Percentiles rank a stretch among this genome's conserved stretches.
Evolutionary conservation across 2,888 invertebrate species (phyloP).

Genomic region (Halictus ligatus): DNA sequence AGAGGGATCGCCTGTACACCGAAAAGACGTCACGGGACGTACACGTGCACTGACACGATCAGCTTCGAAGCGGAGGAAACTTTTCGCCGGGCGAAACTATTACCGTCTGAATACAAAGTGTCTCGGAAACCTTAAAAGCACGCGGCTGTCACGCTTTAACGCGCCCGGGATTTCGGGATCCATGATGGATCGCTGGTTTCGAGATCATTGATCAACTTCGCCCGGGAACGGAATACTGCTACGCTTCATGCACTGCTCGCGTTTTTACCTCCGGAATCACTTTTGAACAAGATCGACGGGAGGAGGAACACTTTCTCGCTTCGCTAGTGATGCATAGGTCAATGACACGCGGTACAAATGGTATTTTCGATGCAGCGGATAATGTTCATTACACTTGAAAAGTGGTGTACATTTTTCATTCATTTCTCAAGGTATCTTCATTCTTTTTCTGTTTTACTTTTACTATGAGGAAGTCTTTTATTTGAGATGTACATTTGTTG

Average conservation of each 20-base stretch:
- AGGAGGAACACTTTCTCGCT: neutral
- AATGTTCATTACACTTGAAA: too few species aligned
- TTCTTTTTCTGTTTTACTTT: too few species aligned
- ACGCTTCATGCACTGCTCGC: neutral
- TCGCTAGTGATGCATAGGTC: neutral
- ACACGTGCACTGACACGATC: conserved; percentile 17
- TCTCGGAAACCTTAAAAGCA: conserved; percentile 20
- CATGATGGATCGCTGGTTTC: conserved; percentile 4
- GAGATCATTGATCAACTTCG: conserved; percentile 1
- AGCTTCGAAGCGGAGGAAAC: conserved; percentile 11
- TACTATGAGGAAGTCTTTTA: too few species aligned
- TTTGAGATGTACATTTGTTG: too few species aligned
- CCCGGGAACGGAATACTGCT: neutral
- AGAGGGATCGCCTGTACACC: conserved; percentile 31
- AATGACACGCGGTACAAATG: neutral
- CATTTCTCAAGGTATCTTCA: too few species aligned
- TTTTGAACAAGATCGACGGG: neutral
- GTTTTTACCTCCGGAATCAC: neutral
- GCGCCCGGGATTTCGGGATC: neutral
- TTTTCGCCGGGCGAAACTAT: conserved; percentile 55
- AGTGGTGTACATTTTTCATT: too few species aligned
- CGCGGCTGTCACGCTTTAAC: neutral
- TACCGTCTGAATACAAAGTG: conserved; percentile 44
- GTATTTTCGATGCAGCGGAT: neutral
- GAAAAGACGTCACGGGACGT: conserved; percentile 30